Percentiles rank a stretch among this genome's conserved stretches.
These are phyloP conservation scores for Scytalopus superciliaris DNA, from an alignment of 2,113 vertebrate species.

Conservation along the genomic window DNA sequence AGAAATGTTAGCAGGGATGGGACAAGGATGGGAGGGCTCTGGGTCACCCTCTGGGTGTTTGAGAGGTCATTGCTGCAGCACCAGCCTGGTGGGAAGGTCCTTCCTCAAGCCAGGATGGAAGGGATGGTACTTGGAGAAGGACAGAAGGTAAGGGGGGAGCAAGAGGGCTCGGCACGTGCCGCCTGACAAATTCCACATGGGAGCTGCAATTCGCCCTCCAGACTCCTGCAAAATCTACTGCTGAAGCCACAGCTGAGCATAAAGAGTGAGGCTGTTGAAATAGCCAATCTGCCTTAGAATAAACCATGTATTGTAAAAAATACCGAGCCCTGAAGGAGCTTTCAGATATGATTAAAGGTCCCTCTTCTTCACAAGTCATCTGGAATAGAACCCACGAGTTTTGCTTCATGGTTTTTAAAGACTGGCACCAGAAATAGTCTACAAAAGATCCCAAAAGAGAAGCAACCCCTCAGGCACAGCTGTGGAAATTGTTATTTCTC, in stretches of 20 bases:
- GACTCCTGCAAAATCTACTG: not conserved
- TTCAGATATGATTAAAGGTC: not conserved
- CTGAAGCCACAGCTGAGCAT: not conserved
- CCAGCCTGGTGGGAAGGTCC: not conserved
- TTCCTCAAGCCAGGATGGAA: not conserved
- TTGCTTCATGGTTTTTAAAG: constrained; percentile 25
- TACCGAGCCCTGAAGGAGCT: not conserved
- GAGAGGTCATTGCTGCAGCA: not conserved
- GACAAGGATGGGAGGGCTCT: not conserved
- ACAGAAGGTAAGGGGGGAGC: not conserved
- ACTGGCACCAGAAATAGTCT: not conserved
- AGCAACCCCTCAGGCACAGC: not conserved
- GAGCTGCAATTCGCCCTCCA: not conserved
- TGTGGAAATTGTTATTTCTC: not conserved
- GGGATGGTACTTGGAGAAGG: not conserved
- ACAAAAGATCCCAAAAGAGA: not conserved
- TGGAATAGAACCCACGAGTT: constrained; percentile 22
- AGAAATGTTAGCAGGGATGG: fast-evolving
- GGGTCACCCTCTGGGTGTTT: not conserved
- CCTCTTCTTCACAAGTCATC: not conserved
- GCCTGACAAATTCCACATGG: not conserved
- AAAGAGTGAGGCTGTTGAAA: not conserved
- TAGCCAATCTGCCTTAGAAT: not conserved
- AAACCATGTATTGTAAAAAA: not conserved
- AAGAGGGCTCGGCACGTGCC: not conserved